phyloP scores from a whole-genome alignment of 37 sponge, comb jelly and placozoan genomes.

The Halisarca cf. caerulea region DNA sequence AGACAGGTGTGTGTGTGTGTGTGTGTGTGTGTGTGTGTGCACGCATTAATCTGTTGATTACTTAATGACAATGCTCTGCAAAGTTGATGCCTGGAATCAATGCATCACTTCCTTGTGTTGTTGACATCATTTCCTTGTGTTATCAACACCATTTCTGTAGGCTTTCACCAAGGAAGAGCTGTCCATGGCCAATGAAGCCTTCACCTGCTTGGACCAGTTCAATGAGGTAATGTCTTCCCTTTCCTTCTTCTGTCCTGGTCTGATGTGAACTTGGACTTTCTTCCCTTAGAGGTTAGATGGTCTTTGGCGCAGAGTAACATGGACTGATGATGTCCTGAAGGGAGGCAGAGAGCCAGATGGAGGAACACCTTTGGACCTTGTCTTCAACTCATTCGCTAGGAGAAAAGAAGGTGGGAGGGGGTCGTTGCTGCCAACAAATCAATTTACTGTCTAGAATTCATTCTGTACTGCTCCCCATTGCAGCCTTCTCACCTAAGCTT shows the following conservation, averaged over 20 bases:
- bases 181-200: conserved; percentile 27
- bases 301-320: conserved; percentile 66
- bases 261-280: no score
- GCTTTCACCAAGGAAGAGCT: conserved; percentile 77
- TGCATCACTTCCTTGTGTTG: not conserved
- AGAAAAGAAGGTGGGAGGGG: no score
- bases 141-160: no score
- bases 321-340: conserved; percentile 74
- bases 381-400: no score
- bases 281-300: not conserved
- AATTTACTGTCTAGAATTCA: no score
- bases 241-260: no score
- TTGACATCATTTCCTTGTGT: no score
- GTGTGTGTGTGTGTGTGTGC: conserved; percentile 18
- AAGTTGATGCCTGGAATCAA: not conserved
- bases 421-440: no score
- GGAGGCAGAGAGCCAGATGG: conserved; percentile 49
- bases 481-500: no score
- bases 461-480: no score
- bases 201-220: not conserved
- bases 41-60: not conserved
- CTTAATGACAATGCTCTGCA: not conserved
- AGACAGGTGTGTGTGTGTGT: conserved; percentile 52
- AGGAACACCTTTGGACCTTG: not conserved
- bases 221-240: not conserved